phyloP scores from a whole-genome alignment of 1,140 invertebrate genomes.

The Piezodorus guildinii region DNA sequence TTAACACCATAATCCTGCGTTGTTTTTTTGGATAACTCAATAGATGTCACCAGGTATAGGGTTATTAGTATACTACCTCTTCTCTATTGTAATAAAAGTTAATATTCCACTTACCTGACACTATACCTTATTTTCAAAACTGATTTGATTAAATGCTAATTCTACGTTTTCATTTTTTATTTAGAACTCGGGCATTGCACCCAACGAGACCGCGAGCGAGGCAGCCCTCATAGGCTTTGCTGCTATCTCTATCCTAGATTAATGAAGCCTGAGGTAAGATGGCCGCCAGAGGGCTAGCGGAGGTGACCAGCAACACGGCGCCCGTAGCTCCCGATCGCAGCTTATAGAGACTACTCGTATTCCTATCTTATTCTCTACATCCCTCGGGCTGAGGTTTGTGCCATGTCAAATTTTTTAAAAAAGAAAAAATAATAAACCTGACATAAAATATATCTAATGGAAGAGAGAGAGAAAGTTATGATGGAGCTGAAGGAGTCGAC shows the following conservation, averaged over 20 bases:
- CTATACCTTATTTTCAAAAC: no score
- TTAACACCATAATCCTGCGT: no score
- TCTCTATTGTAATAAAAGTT: no score
- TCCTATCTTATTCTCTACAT: background rate
- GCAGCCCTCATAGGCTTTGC: constrained; percentile 91
- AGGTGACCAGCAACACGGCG: no score
- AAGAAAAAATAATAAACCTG: background rate
- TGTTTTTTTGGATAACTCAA: no score
- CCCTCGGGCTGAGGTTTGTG: constrained; percentile 4
- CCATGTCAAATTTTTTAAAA: background rate
- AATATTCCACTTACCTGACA: no score
- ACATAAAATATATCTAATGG: background rate
- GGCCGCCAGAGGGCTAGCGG: no score
- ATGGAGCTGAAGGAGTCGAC: background rate
- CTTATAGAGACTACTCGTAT: no score
- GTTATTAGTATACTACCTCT: no score
- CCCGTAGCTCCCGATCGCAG: no score
- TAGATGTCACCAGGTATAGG: no score
- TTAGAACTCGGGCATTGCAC: constrained; percentile 67
- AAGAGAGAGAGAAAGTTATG: background rate
- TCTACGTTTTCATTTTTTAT: background rate
- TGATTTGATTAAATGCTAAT: no score
- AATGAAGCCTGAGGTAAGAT: background rate
- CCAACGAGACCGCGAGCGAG: constrained; percentile 81
- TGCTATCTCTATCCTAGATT: constrained; percentile 60